phyloP scores from a whole-genome alignment of 1,140 invertebrate genomes.

The Leucophenga varia region DNA sequence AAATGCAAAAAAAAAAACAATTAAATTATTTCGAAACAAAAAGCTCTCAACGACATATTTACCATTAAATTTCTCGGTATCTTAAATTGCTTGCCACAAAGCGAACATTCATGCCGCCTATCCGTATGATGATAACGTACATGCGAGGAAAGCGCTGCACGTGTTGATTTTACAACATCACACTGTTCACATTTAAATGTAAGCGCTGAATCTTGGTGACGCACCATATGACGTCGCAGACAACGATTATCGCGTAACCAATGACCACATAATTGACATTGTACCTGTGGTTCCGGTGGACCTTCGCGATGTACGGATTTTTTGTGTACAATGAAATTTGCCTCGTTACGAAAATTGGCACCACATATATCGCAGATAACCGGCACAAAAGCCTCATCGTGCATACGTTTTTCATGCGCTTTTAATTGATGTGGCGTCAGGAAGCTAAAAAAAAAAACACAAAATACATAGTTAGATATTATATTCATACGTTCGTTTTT shows the following conservation, averaged over 20 bases:
- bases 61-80: conserved; percentile 31
- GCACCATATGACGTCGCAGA: conserved; percentile 38
- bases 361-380: conserved; percentile 48
- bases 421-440: conserved; percentile 32
- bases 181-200: conserved; percentile 37
- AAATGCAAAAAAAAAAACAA: not conserved
- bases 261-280: conserved; percentile 38
- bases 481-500: too few species aligned
- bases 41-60: conserved; percentile 8
- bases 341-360: conserved; percentile 38
- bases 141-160: conserved; percentile 41
- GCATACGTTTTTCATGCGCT: conserved; percentile 41
- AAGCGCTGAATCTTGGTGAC: conserved; percentile 36
- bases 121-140: conserved; percentile 46
- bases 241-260: conserved; percentile 48
- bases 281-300: conserved; percentile 37
- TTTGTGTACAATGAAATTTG: conserved; percentile 43
- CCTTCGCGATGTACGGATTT: conserved; percentile 42
- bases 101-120: conserved; percentile 38
- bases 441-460: conserved; percentile 19
- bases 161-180: conserved; percentile 39
- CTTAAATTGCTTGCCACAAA: conserved; percentile 49
- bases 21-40: not conserved
- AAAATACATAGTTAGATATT: not conserved
- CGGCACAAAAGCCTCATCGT: conserved; percentile 35